phyloP scores from a whole-genome alignment of 2,797 vertebrate genomes.

The Coendou prehensilis region DNA sequence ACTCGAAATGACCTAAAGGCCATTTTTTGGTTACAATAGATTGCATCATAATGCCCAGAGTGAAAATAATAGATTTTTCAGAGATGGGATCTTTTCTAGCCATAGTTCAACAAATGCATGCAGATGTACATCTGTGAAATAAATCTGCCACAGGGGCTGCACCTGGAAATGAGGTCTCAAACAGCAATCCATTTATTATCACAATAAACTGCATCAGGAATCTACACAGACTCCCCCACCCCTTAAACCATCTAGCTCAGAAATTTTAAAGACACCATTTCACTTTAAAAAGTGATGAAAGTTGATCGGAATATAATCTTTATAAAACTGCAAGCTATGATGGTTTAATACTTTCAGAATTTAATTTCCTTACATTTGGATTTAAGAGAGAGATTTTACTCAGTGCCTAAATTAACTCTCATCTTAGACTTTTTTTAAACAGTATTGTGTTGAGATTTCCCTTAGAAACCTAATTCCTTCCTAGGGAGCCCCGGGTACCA shows the following conservation, averaged over 20 bases:
- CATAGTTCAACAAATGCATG: constrained; percentile 58
- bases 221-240: background rate
- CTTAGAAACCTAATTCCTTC: background rate
- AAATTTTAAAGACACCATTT: constrained; percentile 47
- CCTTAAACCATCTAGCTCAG: background rate
- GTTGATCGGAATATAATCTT: background rate
- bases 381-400: constrained; percentile 49
- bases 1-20: constrained; percentile 38
- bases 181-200: constrained; percentile 70
- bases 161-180: constrained; percentile 69
- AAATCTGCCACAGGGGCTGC: constrained; percentile 48
- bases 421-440: constrained; percentile 46
- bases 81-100: constrained; percentile 42
- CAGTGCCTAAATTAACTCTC: background rate
- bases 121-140: constrained; percentile 71
- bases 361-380: constrained; percentile 59
- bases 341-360: background rate
- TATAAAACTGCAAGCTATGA: background rate
- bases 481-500: background rate
- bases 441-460: background rate
- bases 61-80: constrained; percentile 72
- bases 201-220: constrained; percentile 65
- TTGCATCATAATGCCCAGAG: background rate
- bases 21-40: background rate
- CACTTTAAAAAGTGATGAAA: background rate